Base-by-base conservation (phyloP, 2,888 invertebrate species). In the Eucera pruinosa region DNA sequence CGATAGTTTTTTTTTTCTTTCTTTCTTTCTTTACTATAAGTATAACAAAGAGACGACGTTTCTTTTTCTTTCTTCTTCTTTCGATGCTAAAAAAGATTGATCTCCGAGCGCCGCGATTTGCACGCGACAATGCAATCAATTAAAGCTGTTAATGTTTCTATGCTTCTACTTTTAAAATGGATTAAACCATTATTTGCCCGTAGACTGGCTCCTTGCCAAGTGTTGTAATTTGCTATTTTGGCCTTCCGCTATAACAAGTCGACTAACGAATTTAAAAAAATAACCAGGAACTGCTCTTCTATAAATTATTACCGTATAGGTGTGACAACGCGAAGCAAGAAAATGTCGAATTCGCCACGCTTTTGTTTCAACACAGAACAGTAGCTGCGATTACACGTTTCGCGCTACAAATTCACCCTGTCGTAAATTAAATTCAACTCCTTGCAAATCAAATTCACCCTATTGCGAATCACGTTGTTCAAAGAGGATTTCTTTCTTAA, bases 81-180 rank as follows among this genome's bases (percentile, higher is more conserved):
- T 62, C 58, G 57, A 78, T 66, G 65, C 75, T 84, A 82, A 72
- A 75, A 75, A n/a, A n/a, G n/a, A 68, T 55, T 58, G 47, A 70
- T 69, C 48, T 74, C 61, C 65, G n/a, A n/a, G n/a, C n/a, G n/a
- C n/a, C n/a, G n/a, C n/a, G 60, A 84, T 85, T 82, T 85, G 81
- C 81, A 86, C 76, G n/a, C n/a, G 70, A 75, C 84, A 83, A 74
- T 84, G 80, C 78, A 74, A 82, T 82, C 80, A 77, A 75, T 86
- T 86, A 86, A 86, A 86, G 86, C 84, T 85, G 83, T 81, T 70
- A 78, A 80, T 80, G 75, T 78, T 76, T 72, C 78, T 85, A 85
- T 76, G 72, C 48, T 75, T 78, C 81, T 83, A 85, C 79, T 76
- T 83, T 81, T 76, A 83, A 73, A 85, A 76, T 82, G 70, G 83